Percentiles rank a stretch among this genome's conserved stretches.
phyloP scores from a whole-genome alignment of 2,797 vertebrate genomes.

The Carduelis carduelis region DNA sequence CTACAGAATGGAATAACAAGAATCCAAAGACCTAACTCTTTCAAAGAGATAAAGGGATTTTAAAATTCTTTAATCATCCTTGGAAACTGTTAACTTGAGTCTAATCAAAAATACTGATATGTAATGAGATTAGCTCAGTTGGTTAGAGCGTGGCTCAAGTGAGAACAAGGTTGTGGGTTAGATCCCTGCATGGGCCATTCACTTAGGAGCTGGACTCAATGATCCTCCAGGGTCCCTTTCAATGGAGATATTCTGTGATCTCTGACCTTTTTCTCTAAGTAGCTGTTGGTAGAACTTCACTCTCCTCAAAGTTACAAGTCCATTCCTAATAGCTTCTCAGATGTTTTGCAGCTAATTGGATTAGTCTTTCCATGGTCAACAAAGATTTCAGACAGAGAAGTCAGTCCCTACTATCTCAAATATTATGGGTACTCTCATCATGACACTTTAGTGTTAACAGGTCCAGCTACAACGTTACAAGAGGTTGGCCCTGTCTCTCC shows the following conservation, averaged over 20 bases:
- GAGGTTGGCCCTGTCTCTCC: neutral
- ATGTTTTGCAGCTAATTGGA: neutral
- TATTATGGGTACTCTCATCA: neutral
- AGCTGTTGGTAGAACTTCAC: neutral
- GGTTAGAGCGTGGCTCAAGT: too few species aligned
- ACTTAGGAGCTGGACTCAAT: neutral
- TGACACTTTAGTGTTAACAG: neutral
- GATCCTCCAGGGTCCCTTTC: neutral
- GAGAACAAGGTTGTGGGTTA: neutral
- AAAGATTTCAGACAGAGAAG: neutral
- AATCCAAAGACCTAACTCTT: neutral
- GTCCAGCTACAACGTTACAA: neutral
- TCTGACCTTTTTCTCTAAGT: neutral
- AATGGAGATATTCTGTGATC: neutral
- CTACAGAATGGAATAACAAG: neutral
- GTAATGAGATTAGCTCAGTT: neutral
- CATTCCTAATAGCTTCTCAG: neutral
- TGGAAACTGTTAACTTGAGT: neutral
- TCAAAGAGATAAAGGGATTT: neutral
- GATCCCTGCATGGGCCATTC: neutral
- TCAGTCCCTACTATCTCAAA: neutral
- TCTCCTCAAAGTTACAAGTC: neutral
- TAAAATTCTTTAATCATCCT: neutral
- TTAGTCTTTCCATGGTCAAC: neutral
- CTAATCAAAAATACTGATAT: neutral